Conservation (phyloP, 2,797 vertebrate genomes). For the Aldrovandia affinis region DNA sequence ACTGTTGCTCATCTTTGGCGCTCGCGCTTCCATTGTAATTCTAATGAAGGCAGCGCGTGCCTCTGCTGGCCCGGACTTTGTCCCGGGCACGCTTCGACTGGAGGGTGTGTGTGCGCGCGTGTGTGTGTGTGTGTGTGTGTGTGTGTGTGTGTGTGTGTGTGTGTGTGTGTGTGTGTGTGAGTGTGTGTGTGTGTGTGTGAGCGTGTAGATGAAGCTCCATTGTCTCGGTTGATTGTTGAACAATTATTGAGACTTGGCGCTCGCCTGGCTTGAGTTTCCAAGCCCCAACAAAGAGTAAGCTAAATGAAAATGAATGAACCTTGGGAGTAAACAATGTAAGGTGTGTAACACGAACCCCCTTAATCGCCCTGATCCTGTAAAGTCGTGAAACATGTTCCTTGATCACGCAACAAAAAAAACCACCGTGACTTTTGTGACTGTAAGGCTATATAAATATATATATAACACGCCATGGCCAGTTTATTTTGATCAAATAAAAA, state of each 20-base stretch:
- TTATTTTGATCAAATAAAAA: neutral
- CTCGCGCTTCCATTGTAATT: conserved; percentile 65
- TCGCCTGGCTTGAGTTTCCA: conserved; percentile 44
- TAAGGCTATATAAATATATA: neutral
- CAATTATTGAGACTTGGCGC: conserved; percentile 43
- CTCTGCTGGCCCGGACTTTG: conserved; percentile 59
- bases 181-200: too few relatives aligned
- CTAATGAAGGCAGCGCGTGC: conserved; percentile 70
- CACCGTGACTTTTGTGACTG: neutral
- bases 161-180: too few relatives aligned
- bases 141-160: too few relatives aligned
- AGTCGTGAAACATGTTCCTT: conserved; percentile 2
- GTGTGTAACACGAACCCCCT: conserved; percentile 2
- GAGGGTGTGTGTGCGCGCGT: too few relatives aligned
- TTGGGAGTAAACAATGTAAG: conserved; percentile 41
- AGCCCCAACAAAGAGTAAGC: conserved; percentile 32
- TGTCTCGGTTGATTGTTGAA: conserved; percentile 44
- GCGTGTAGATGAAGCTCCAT: conserved; percentile 36
- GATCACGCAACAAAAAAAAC: conserved; percentile 22
- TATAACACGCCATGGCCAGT: neutral
- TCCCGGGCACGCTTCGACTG: conserved; percentile 60
- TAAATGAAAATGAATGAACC: conserved; percentile 37
- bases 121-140: too few relatives aligned
- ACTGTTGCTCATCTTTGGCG: conserved; percentile 62
- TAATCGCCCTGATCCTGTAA: conserved; percentile 16